These are phyloP conservation scores for Manis crassicaudata DNA, from an alignment of 2,797 vertebrate genomes.

Conservation along the genomic window DNA sequence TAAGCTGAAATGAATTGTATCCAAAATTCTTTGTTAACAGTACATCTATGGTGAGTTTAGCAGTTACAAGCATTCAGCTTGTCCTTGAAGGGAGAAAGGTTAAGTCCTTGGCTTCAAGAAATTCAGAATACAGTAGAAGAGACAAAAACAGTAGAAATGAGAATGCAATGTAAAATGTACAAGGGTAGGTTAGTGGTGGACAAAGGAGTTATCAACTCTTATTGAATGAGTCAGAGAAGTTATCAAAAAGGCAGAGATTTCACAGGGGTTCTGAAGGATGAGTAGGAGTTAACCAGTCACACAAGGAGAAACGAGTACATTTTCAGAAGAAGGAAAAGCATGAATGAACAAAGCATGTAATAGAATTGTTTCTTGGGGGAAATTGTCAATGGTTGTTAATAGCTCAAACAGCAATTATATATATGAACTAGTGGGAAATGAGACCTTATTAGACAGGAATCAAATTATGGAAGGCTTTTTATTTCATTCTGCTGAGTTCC, in stretches of 20 bases:
- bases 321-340: neutral
- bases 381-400: neutral
- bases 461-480: neutral
- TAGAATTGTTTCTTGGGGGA: neutral
- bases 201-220: neutral
- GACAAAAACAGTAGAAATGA: neutral
- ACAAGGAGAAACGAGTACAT: neutral
- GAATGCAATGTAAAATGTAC: neutral
- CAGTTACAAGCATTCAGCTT: neutral
- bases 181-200: neutral
- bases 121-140: neutral
- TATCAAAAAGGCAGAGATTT: neutral
- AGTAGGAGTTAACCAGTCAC: neutral
- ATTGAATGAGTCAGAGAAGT: neutral
- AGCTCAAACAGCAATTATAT: neutral
- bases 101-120: constrained; percentile 6
- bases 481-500: neutral
- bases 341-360: neutral
- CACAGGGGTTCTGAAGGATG: constrained; percentile 18
- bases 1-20: neutral
- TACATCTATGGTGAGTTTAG: neutral
- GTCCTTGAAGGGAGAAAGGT: neutral
- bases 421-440: neutral
- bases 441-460: neutral
- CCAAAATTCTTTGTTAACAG: neutral